A percentile compares a stretch with the other conserved stretches of the same genome.
Conservation (phyloP, 2,797 vertebrate species). For the Basileuterus tristriatus region DNA sequence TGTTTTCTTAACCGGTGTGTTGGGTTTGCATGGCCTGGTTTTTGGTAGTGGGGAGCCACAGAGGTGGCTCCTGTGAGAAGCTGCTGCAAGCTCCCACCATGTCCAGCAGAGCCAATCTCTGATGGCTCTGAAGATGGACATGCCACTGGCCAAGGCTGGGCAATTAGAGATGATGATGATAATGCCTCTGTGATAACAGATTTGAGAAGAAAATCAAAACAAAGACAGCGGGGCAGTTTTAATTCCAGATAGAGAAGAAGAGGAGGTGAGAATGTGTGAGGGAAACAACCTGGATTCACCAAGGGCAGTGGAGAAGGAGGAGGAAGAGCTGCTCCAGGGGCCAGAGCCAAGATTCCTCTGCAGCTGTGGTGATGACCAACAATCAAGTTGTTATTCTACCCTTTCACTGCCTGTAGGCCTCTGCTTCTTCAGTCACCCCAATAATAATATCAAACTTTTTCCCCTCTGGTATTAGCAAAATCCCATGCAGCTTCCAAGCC, state of each 20-base stretch:
- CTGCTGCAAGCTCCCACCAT: neutral
- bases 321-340: too few species aligned
- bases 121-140: neutral
- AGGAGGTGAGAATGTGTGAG: neutral
- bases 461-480: neutral
- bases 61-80: neutral
- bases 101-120: neutral
- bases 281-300: neutral
- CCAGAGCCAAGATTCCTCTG: too few species aligned
- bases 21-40: neutral
- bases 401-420: neutral
- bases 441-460: neutral
- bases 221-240: neutral
- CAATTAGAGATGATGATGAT: neutral
- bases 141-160: neutral
- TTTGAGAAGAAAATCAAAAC: neutral
- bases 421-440: neutral
- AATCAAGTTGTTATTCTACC: neutral
- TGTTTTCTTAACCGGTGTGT: neutral
- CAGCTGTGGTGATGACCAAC: neutral
- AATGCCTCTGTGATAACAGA: fast-evolving
- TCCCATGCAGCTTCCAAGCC: neutral
- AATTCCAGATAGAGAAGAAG: neutral
- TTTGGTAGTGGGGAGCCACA: too few species aligned
- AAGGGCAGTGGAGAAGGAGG: too few species aligned